A percentile compares a stretch with the other conserved stretches of the same genome.
phyloP scores from a whole-genome alignment of 2,888 invertebrate species.

The Cybosia mesomella region DNA sequence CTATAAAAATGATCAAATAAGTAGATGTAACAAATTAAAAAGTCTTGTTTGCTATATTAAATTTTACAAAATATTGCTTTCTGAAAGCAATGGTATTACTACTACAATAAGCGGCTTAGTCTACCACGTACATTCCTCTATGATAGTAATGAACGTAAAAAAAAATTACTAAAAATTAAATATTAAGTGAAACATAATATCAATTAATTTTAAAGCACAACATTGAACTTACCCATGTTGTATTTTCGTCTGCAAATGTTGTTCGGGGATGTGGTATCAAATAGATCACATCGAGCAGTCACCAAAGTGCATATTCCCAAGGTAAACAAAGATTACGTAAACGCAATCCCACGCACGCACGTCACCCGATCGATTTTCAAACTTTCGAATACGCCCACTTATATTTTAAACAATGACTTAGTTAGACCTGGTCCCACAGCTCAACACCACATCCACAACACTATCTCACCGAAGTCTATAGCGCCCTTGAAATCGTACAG shows the following conservation, averaged over 20 bases:
- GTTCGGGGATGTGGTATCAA: slow-evolving; percentile 52
- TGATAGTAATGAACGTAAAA: background rate
- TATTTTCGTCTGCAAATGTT: slow-evolving; percentile 38
- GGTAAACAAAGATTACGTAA: slow-evolving; percentile 87
- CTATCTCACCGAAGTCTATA: slow-evolving; percentile 66
- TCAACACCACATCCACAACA: slow-evolving; percentile 76
- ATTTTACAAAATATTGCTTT: background rate
- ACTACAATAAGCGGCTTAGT: background rate
- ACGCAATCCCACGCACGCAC: slow-evolving; percentile 86
- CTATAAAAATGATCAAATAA: background rate
- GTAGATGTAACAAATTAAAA: too few relatives aligned
- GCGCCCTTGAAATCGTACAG: slow-evolving; percentile 85
- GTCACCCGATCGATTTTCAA: slow-evolving; percentile 86
- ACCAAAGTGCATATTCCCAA: slow-evolving; percentile 83
- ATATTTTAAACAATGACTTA: slow-evolving; percentile 72
- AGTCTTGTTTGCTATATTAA: too few relatives aligned
- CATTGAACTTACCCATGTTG: slow-evolving; percentile 56
- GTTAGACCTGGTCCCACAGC: slow-evolving; percentile 67
- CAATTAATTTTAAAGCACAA: slow-evolving; percentile 13
- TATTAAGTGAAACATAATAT: slow-evolving; percentile 13
- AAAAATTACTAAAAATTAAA: background rate
- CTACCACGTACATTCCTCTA: background rate
- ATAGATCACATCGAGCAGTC: slow-evolving; percentile 65
- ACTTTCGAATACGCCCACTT: slow-evolving; percentile 86
- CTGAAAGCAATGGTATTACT: background rate